These are phyloP conservation scores for Glossophaga mutica DNA, from an alignment of 2,797 vertebrate genomes.

Conservation along the genomic window DNA sequence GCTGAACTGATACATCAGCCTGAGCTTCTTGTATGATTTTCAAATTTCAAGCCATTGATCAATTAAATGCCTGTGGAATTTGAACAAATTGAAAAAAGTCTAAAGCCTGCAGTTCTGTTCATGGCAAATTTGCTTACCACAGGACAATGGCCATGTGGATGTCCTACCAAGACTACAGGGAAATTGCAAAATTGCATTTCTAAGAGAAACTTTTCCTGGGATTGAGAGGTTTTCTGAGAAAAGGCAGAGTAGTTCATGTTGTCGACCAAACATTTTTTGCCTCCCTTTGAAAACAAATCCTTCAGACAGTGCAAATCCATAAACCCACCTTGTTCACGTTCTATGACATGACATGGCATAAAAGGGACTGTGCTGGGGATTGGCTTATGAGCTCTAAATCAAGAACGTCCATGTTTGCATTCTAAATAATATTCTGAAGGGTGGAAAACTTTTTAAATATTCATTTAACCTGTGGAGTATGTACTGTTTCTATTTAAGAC, in stretches of 20 bases:
- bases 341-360: background rate
- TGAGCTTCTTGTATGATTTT: background rate
- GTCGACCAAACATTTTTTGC: background rate
- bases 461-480: background rate
- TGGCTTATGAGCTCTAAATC: background rate
- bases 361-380: background rate
- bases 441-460: background rate
- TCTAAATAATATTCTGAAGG: background rate
- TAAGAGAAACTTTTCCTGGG: background rate
- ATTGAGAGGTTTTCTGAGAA: slow-evolving; percentile 34
- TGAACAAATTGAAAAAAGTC: background rate
- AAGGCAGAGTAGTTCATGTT: background rate
- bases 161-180: background rate
- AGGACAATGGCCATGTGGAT: background rate
- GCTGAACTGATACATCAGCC: background rate
- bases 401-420: background rate
- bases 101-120: background rate
- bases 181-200: slow-evolving; percentile 6
- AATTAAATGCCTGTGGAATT: background rate
- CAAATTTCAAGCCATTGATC: background rate
- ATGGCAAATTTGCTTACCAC: background rate
- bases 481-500: background rate
- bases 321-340: background rate
- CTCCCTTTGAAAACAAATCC: background rate
- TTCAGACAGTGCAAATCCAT: background rate